Percentiles rank a stretch among this genome's conserved stretches.
Evolutionary conservation across 2,797 vertebrate genomes (phyloP).

Genomic region (Sebastes itinus): DNA sequence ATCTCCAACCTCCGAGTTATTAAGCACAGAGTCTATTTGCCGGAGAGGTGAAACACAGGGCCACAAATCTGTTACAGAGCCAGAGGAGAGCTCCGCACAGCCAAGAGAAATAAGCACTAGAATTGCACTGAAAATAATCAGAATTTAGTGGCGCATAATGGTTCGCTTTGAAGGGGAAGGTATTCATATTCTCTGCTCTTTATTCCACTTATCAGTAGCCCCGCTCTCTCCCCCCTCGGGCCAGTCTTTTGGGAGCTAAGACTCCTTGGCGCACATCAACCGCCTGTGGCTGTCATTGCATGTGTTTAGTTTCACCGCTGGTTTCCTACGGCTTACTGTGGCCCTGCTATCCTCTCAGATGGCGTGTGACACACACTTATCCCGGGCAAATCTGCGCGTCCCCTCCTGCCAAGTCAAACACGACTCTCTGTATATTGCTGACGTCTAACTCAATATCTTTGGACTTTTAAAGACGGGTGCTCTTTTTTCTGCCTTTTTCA

Average conservation of each 20-base stretch:
- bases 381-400: slow-evolving; percentile 72
- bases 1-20: slow-evolving; percentile 65
- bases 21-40: slow-evolving; percentile 51
- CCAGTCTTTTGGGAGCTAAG: slow-evolving; percentile 75
- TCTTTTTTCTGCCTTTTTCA: slow-evolving; percentile 67
- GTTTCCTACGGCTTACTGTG: slow-evolving; percentile 81
- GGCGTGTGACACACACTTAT: slow-evolving; percentile 82
- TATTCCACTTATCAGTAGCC: slow-evolving; percentile 74
- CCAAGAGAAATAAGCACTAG: slow-evolving; percentile 72
- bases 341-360: slow-evolving; percentile 75
- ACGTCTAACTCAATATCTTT: slow-evolving; percentile 82
- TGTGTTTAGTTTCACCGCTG: slow-evolving; percentile 83
- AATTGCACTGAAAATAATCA: slow-evolving; percentile 71
- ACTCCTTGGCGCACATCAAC: slow-evolving; percentile 71
- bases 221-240: slow-evolving; percentile 59
- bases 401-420: slow-evolving; percentile 83
- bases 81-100: slow-evolving; percentile 38
- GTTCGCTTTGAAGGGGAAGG: slow-evolving; percentile 75
- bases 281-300: slow-evolving; percentile 83
- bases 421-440: slow-evolving; percentile 72
- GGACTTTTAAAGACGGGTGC: slow-evolving; percentile 72
- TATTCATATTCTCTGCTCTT: slow-evolving; percentile 72
- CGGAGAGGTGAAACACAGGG: slow-evolving; percentile 58
- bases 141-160: slow-evolving; percentile 70
- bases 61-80: slow-evolving; percentile 59